Base-by-base conservation (phyloP, 2,888 invertebrate species). In the Volucella zonaria region DNA sequence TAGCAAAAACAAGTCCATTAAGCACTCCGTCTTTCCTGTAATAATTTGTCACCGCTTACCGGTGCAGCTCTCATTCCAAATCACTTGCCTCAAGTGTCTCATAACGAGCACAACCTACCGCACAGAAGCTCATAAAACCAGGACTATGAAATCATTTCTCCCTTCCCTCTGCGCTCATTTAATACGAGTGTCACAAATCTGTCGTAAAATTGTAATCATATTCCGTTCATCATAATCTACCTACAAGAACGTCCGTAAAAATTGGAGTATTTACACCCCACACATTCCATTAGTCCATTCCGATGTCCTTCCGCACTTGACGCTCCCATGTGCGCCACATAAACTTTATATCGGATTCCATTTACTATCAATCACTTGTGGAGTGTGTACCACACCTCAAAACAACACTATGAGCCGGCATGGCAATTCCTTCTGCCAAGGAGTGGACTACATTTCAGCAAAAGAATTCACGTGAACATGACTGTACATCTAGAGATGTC, bases 281-380 rank as follows among this genome's bases (percentile, higher is more conserved):
- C 23, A 43, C 38, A 47, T 43, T 43, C 40, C 42, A 52, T 66
- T 67, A n/a, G 54, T 31, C 54, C 52, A 38, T 45, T 54, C 38
- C 31, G 54, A 38, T 58, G 40, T 49, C 58, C 70, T 70, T 58
- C n/a, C n/a, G 15, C 45, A 70, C 40, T 40, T 62, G 42, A 64
- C 56, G 61, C 47, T 11, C 74, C 31, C 74, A 42, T 38, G 52
- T 54, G 45, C 11, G 38, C 18, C 12, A 14, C 14, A 51, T 42
- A 58, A 66, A 75, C 11, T 40, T 51, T 58, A 15, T 15, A 67
- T 49, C 14, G 49, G 31, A 75, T 67, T 51, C 45, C 64, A 74
- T 62, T 73, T 62, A 66, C 64, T 56, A 74, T 74, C 56, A 64
- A 74, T 75, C 75, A 75, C 75, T 67, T 43, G 49, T 43, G 23